phyloP scores from a whole-genome alignment of 1,140 invertebrate species.

The Zaprionus capensis region DNA sequence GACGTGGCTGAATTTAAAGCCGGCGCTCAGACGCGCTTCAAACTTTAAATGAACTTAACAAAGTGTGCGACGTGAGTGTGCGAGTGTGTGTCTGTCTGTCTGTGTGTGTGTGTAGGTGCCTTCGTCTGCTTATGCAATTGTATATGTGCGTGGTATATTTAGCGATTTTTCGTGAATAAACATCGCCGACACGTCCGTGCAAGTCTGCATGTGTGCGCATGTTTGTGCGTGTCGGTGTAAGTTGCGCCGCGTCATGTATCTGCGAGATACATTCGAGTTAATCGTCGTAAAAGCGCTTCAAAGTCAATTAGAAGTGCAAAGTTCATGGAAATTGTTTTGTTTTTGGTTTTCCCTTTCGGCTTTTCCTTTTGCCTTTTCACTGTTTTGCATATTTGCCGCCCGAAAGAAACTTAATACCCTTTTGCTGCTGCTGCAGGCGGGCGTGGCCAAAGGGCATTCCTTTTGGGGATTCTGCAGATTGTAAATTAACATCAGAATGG shows the following conservation, averaged over 20 bases:
- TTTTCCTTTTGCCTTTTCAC: not conserved
- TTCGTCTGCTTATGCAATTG: conserved; percentile 6
- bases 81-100: conserved; percentile 5
- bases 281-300: conserved; percentile 57
- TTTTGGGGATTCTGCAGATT: not conserved
- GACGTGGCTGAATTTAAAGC: conserved; percentile 58
- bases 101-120: conserved; percentile 1
- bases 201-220: not conserved
- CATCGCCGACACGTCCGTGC: not conserved
- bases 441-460: no score
- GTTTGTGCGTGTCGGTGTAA: conserved; percentile 11
- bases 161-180: conserved; percentile 19
- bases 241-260: conserved; percentile 35
- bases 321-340: conserved; percentile 49
- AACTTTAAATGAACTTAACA: conserved; percentile 76
- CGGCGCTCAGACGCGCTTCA: conserved; percentile 59
- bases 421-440: not conserved
- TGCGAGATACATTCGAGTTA: conserved; percentile 70
- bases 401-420: conserved; percentile 11
- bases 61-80: conserved; percentile 48
- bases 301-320: conserved; percentile 72
- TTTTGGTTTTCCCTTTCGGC: conserved; percentile 1
- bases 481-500: conserved; percentile 2
- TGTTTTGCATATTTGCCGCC: conserved; percentile 7
- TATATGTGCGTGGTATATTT: not conserved